Evolutionary conservation across 2,888 invertebrate genomes (phyloP).

Genomic region (Imbricaverruca yamaguchii): DNA sequence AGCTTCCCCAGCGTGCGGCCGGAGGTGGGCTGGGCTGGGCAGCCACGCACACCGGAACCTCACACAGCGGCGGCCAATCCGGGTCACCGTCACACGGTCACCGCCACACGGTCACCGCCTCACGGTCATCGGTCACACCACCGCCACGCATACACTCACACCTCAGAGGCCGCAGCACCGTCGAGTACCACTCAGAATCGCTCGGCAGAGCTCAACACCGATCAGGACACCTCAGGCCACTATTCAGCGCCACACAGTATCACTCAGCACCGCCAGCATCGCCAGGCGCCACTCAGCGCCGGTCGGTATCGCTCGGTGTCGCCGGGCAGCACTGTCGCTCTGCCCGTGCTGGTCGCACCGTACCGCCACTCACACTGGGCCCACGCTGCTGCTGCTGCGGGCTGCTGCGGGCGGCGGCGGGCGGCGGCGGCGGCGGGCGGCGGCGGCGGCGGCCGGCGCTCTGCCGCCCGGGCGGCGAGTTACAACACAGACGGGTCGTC

Average conservation of each 20-base stretch:
- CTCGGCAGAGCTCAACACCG: too few relatives aligned
- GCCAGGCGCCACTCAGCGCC: too few relatives aligned
- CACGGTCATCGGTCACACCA: neutral
- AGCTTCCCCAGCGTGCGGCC: neutral
- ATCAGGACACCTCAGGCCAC: too few relatives aligned
- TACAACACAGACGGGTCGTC: too few relatives aligned
- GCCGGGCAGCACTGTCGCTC: neutral
- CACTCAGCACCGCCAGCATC: too few relatives aligned
- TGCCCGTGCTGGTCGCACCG: neutral
- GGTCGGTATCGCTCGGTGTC: too few relatives aligned
- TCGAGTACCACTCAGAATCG: too few relatives aligned
- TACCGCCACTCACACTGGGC: neutral
- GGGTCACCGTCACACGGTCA: neutral
- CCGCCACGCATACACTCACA: neutral
- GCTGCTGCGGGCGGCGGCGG: neutral
- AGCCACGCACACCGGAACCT: too few relatives aligned
- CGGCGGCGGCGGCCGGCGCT: neutral
- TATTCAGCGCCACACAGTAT: too few relatives aligned
- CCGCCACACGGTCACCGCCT: neutral
- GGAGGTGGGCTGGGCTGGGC: neutral
- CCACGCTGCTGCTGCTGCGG: neutral
- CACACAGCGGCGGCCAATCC: too few relatives aligned
- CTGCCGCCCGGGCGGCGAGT: too few relatives aligned
- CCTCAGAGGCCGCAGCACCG: neutral
- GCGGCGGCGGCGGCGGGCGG: neutral